Base-by-base conservation (phyloP, 2,797 vertebrate species). In the Cuculus canorus region DNA sequence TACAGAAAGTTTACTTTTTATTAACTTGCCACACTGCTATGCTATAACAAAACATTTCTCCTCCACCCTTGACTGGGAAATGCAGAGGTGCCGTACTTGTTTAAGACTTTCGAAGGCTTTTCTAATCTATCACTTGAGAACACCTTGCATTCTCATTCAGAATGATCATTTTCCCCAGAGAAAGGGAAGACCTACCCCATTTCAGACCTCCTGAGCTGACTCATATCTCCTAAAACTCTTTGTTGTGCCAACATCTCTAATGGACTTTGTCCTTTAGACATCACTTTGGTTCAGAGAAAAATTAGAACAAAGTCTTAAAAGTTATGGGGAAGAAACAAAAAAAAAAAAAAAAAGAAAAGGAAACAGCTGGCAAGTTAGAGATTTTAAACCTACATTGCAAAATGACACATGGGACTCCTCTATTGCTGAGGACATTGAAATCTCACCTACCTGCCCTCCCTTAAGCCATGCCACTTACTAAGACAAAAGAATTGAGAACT, bases 291-390 rank as follows among this genome's bases (percentile, higher is more conserved):
- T 56, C 33, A 79, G 52, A 41, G 7, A 65, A 94, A 94, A 78
- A 92, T 18, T 32, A 69, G 33, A 92, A 63, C 5, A 77, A 82
- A 12, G 15, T 65, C 85, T 95, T 47, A 33, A 18, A 91, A 88
- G 32, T 86, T 68, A n/a, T 32, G 52, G 22, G 35, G 35, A 71
- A 64, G 39, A 7, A 17, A 14, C 5, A 11, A 23, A 45, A n/a
- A 79, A 75, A 63, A 35, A 9, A n/a, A 23, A 37, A 64, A n/a
- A n/a, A n/a, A n/a, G 39, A n/a, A 39, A 39, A 39, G 79, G 48
- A 82, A 85, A 82, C 7, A n/a, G 60, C 80, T 83, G 66, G 35
- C 41, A 91, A 95, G 64, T 85, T 83, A 92, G 33, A 96, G 86
- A 91, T 69, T 93, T 91, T 33, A 95, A 93, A 66, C 48, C 56